These are phyloP conservation scores for Manacus vitellinus DNA, from an alignment of 2,113 vertebrate species.

Conservation along the genomic window DNA sequence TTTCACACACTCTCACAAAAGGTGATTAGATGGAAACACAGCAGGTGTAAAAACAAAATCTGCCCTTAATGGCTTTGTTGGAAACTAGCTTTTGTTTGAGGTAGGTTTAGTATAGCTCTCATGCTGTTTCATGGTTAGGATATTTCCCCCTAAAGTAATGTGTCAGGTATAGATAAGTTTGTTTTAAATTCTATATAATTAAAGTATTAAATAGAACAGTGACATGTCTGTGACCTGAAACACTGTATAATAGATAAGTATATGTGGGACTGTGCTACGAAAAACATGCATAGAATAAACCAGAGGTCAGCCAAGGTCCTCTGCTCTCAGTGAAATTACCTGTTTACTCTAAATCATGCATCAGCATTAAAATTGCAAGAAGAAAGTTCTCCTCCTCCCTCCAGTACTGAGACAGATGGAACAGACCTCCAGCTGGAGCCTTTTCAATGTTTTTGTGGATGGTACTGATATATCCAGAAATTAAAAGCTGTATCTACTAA, in stretches of 20 bases:
- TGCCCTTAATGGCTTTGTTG: neutral
- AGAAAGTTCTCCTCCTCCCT: conserved; percentile 14
- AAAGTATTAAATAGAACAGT: conserved; percentile 54
- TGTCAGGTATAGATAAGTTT: conserved; percentile 51
- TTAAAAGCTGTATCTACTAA: conserved; percentile 37
- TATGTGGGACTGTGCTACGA: neutral
- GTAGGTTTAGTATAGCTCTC: neutral
- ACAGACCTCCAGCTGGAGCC: conserved; percentile 40
- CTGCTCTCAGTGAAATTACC: conserved; percentile 23
- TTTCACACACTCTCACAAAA: conserved; percentile 2
- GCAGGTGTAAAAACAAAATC: conserved; percentile 32
- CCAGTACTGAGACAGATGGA: conserved; percentile 50
- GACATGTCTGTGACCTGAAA: conserved; percentile 29
- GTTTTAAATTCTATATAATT: conserved; percentile 45
- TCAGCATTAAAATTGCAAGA: conserved; percentile 43
- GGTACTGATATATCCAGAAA: conserved; percentile 46
- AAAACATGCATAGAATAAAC: neutral
- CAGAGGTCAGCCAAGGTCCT: conserved; percentile 45
- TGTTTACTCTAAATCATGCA: conserved; percentile 26
- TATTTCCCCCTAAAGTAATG: conserved; percentile 18
- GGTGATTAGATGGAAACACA: conserved; percentile 13
- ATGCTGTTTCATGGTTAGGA: neutral
- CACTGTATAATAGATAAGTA: neutral
- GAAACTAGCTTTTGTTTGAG: conserved; percentile 45
- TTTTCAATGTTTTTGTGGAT: conserved; percentile 47